Base-by-base conservation (phyloP, 1,140 invertebrate genomes). In the Polypedilum vanderplanki region DNA sequence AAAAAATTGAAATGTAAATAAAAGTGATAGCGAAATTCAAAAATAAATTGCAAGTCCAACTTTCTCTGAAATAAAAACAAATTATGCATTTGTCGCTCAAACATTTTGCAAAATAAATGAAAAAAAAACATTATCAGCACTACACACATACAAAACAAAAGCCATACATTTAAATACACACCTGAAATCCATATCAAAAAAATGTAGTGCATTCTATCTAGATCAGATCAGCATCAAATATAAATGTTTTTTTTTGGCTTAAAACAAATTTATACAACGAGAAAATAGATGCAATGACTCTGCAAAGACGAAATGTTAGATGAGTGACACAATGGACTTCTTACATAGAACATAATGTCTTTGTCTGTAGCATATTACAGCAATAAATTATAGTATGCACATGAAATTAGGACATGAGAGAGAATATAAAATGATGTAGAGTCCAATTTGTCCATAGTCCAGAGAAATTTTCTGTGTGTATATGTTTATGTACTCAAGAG, bases 121-220 rank as follows among this genome's bases (percentile, higher is more conserved):
- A 3, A 57, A 57, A 57, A 15, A n/a, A n/a, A n/a, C n/a, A n/a
- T n/a, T n/a, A 12, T n/a, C n/a, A 15, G 15, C 46, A n/a, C 46
- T 57, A 57, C 12, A 57, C 4, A 57, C 3, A 57, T n/a, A 57
- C 12, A 12, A 33, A 33, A 57, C 46, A 57, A 57, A 57, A 15
- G 15, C 9, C 15, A 46, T 15, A 46, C 41, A 46, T 10, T 46
- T n/a, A 46, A 8, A 46, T 46, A n/a, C 12, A 57, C 46, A 57
- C 46, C 46, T 57, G 46, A 57, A 33, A 57, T 57, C 46, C 46
- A 57, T 57, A 57, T 57, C 46, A 57, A 57, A 57, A 12, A 12
- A 46, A 9, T 57, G 46, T 57, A 57, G 46, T n/a, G n/a, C 12
- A 46, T 46, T 46, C 41, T 46, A 12, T 33, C 24, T 1, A 33